Conservation (phyloP, 2,888 invertebrate genomes). For the Pomacea canaliculata region DNA sequence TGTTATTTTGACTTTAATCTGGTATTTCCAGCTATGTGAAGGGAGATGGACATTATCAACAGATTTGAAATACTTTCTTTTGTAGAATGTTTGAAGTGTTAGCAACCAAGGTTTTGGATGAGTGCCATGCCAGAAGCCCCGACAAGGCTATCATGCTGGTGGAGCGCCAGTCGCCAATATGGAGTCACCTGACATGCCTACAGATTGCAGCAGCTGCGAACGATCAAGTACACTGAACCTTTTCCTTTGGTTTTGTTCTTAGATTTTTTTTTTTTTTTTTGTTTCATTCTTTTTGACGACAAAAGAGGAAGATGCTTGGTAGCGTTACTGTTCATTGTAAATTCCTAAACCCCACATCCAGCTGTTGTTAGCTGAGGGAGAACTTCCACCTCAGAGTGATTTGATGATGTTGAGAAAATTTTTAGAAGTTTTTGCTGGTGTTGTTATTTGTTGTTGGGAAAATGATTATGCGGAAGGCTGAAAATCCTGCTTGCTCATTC, state of each 20-base stretch:
- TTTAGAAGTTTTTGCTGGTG: too few species aligned
- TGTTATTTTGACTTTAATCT: not conserved
- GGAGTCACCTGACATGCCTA: slow-evolving; percentile 67
- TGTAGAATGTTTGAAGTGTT: slow-evolving; percentile 67
- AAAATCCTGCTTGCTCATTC: too few species aligned
- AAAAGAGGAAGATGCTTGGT: not conserved
- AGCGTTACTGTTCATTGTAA: not conserved
- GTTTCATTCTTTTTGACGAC: not conserved
- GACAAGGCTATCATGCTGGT: slow-evolving; percentile 68
- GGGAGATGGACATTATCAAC: not conserved
- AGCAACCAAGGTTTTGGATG: slow-evolving; percentile 66
- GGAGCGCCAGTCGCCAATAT: slow-evolving; percentile 62
- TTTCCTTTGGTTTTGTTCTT: not conserved
- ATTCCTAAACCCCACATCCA: too few species aligned
- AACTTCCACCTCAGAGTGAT: too few species aligned
- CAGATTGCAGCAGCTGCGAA: slow-evolving; percentile 66
- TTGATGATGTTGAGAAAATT: too few species aligned
- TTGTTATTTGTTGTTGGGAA: too few species aligned
- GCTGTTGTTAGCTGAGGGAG: too few species aligned
- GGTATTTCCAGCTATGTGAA: not conserved
- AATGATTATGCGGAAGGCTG: too few species aligned
- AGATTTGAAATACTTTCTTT: not conserved
- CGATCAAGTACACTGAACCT: slow-evolving; percentile 47
- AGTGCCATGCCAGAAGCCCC: slow-evolving; percentile 65
- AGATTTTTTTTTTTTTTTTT: not conserved